Percentiles rank a stretch among this genome's conserved stretches.
Evolutionary conservation across 2,113 vertebrate species (phyloP).

Genomic region (Panthera tigris): DNA sequence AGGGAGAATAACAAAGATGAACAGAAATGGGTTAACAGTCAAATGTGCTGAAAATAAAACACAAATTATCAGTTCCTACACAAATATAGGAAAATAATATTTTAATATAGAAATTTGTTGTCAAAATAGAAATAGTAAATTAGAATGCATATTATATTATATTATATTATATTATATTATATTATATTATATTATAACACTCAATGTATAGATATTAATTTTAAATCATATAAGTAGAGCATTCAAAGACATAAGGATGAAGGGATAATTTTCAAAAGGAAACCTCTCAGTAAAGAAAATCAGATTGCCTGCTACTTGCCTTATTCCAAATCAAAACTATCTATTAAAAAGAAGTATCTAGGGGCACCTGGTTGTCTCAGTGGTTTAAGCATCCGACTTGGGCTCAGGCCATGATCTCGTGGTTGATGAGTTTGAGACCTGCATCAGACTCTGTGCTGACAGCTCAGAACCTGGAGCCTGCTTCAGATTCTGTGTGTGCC

Average conservation of each 20-base stretch:
- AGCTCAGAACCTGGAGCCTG: no score
- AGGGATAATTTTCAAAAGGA: conserved; percentile 15
- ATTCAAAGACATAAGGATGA: neutral
- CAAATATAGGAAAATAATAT: neutral
- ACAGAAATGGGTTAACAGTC: neutral
- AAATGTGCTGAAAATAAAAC: neutral
- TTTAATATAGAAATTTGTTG: conserved; percentile 2
- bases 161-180: no score
- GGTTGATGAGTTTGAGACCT: no score
- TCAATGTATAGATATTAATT: neutral
- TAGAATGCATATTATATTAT: neutral
- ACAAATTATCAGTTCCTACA: neutral
- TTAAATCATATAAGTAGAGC: neutral
- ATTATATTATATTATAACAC: neutral
- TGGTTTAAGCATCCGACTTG: no score
- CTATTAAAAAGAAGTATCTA: neutral
- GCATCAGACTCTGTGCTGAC: no score
- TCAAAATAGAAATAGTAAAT: neutral
- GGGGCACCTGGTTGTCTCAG: no score
- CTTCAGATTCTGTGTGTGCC: no score
- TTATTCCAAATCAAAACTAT: conserved; percentile 3
- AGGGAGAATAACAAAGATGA: neutral
- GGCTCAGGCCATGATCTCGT: no score
- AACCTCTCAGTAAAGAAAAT: neutral
- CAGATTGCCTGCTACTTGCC: neutral